These are phyloP conservation scores for Bungarus multicinctus DNA, from an alignment of 2,113 vertebrate genomes.

Conservation along the genomic window DNA sequence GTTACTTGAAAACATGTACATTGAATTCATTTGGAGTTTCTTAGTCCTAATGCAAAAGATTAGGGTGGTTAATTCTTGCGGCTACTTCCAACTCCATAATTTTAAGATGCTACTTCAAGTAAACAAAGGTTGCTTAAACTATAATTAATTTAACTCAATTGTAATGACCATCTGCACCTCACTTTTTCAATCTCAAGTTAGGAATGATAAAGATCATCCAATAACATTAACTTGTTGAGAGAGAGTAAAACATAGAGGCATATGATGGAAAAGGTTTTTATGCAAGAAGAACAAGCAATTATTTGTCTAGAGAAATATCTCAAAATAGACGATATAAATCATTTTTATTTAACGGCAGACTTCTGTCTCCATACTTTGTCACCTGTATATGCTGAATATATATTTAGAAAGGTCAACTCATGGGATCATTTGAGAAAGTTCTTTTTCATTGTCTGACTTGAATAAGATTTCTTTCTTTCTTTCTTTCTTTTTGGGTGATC, in stretches of 20 bases:
- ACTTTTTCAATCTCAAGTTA: neutral
- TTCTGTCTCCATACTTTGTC: constrained; percentile 53
- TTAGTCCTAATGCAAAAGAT: neutral
- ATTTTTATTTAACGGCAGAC: constrained; percentile 65
- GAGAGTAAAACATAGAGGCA: neutral
- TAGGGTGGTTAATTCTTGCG: neutral
- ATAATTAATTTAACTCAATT: neutral
- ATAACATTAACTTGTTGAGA: neutral
- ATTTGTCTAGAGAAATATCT: neutral
- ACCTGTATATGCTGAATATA: constrained; percentile 62
- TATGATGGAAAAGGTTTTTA: neutral
- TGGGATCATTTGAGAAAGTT: constrained; percentile 57
- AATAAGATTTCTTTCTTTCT: constrained; percentile 68
- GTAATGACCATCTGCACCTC: neutral
- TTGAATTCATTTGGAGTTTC: neutral
- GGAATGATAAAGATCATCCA: neutral
- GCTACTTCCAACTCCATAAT: neutral
- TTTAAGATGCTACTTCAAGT: neutral
- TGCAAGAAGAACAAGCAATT: neutral
- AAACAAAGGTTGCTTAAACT: neutral
- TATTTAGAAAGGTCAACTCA: constrained; percentile 71
- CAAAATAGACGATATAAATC: constrained; percentile 4
- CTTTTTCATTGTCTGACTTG: constrained; percentile 55
- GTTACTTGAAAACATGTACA: neutral
- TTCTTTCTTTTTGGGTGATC: constrained; percentile 68